Evolutionary conservation across 1,140 invertebrate genomes (phyloP).

Genomic region (Globodera rostochiensis): DNA sequence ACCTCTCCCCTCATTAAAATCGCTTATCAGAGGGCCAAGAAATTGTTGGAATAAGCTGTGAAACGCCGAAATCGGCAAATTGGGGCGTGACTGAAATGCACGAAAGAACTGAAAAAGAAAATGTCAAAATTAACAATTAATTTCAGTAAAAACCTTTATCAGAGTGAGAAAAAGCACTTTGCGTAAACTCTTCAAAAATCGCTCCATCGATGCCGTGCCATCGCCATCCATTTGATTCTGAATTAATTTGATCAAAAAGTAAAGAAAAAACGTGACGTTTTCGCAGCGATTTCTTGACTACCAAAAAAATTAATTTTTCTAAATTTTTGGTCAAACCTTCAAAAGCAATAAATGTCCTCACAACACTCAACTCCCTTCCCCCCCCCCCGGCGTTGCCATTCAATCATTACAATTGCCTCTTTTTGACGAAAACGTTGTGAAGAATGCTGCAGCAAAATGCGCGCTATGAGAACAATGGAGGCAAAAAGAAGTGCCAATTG

Average conservation of each 20-base stretch:
- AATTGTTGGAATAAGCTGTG: conserved; percentile 17
- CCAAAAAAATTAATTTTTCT: too few relatives aligned
- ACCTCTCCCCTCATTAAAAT: not conserved
- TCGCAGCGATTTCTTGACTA: too few relatives aligned
- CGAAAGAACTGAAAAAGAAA: conserved; percentile 30
- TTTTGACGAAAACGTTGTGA: not conserved
- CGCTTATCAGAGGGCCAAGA: conserved; percentile 2
- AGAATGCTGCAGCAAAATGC: conserved; percentile 10
- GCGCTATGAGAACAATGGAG: not conserved
- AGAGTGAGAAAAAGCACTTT: conserved; percentile 29
- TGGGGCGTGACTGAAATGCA: conserved; percentile 20
- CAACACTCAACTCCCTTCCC: too few relatives aligned
- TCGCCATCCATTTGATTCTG: not conserved
- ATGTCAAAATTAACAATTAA: not conserved
- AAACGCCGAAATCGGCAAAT: not conserved
- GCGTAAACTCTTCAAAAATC: conserved; percentile 29
- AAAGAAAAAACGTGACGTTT: too few relatives aligned
- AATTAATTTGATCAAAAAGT: too few relatives aligned
- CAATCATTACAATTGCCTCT: not conserved
- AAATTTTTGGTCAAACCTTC: too few relatives aligned
- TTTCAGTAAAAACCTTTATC: not conserved
- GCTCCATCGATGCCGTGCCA: not conserved
- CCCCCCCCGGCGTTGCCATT: too few relatives aligned
- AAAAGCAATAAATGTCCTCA: too few relatives aligned
- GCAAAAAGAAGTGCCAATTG: conserved; percentile 20